phyloP scores from a whole-genome alignment of 2,113 vertebrate genomes.

The Brachyhypopomus occidentalis region DNA sequence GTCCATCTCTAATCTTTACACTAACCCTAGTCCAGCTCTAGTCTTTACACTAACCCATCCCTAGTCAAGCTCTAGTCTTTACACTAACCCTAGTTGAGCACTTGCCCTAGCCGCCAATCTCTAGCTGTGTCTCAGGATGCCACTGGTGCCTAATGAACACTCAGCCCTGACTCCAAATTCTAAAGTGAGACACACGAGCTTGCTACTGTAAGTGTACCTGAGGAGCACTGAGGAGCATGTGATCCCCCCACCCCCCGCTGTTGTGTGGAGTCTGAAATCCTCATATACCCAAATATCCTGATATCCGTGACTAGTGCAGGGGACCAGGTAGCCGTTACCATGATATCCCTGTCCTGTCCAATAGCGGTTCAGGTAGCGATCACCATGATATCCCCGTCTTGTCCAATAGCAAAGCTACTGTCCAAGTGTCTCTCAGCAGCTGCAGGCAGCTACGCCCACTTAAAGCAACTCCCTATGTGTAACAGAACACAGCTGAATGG shows the following conservation, averaged over 20 bases:
- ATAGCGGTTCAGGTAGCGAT: neutral
- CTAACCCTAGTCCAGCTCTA: too few relatives aligned
- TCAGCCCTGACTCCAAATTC: too few relatives aligned
- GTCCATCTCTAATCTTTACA: too few relatives aligned
- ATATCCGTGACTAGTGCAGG: too few relatives aligned
- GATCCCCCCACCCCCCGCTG: neutral
- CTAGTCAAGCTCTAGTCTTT: too few relatives aligned
- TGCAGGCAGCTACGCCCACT: conserved; percentile 79
- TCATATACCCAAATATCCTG: neutral
- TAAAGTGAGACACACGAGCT: too few relatives aligned
- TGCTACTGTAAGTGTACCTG: neutral
- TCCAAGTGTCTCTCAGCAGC: conserved; percentile 69
- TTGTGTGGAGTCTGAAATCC: neutral
- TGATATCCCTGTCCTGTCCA: neutral
- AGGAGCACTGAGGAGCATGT: neutral
- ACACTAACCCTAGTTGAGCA: neutral
- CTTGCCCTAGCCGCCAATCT: too few relatives aligned
- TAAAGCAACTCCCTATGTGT: conserved; percentile 43
- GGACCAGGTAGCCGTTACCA: neutral
- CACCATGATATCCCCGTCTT: neutral
- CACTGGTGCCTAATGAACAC: conserved; percentile 44
- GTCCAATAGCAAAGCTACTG: neutral
- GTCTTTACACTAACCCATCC: too few relatives aligned
- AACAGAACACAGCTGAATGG: conserved; percentile 40
- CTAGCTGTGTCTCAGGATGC: conserved; percentile 21